Conservation (phyloP, 2,888 invertebrate genomes). For the Mesochorus sp. region DNA sequence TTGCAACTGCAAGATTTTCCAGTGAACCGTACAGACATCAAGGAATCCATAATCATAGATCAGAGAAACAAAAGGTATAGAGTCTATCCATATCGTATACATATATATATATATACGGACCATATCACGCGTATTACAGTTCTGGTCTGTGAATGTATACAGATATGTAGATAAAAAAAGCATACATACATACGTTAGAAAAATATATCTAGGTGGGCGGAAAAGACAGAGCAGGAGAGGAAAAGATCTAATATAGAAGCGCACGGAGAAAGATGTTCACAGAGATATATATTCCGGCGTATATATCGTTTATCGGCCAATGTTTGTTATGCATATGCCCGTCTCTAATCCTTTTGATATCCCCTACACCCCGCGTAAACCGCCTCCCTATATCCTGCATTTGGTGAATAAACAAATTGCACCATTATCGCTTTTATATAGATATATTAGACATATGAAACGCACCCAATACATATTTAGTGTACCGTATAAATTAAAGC, state of each 20-base stretch:
- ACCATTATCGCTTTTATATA: constrained; percentile 67
- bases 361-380: constrained; percentile 57
- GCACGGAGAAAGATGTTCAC: constrained; percentile 55
- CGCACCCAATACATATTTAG: neutral
- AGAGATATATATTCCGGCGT: constrained; percentile 72
- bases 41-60: constrained; percentile 76
- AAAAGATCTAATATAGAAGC: constrained; percentile 26
- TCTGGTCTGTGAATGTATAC: neutral
- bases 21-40: constrained; percentile 62
- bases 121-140: constrained; percentile 5
- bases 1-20: constrained; percentile 40
- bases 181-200: neutral
- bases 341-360: constrained; percentile 80
- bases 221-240: constrained; percentile 26
- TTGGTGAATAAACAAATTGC: constrained; percentile 77
- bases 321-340: constrained; percentile 79
- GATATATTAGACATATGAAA: constrained; percentile 3
- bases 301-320: constrained; percentile 76
- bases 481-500: constrained; percentile 19
- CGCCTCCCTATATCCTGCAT: constrained; percentile 30
- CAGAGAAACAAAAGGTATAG: constrained; percentile 58
- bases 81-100: constrained; percentile 31
- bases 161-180: neutral
- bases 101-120: constrained; percentile 31
- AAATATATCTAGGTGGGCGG: constrained; percentile 10